phyloP scores from a whole-genome alignment of 2,888 invertebrate species.

The Tinea semifulvella region DNA sequence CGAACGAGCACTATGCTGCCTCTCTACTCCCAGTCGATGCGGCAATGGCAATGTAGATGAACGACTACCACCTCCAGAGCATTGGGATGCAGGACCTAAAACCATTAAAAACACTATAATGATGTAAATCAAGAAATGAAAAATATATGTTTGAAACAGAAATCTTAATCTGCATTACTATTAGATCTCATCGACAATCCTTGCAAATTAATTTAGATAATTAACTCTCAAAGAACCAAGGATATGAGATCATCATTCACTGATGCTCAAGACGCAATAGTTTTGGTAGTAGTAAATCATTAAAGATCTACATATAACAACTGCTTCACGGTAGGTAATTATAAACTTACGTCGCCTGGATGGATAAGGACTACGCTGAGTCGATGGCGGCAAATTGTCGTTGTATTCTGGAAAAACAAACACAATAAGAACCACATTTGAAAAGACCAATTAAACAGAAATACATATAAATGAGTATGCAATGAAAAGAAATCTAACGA shows the following conservation, averaged over 20 bases:
- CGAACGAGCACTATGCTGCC: conserved; percentile 68
- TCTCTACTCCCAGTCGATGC: conserved; percentile 73
- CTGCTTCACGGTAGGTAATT: too few relatives aligned
- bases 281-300: too few relatives aligned
- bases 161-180: too few relatives aligned
- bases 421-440: conserved; percentile 21
- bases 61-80: conserved; percentile 73
- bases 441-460: conserved; percentile 2
- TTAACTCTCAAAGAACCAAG: too few relatives aligned
- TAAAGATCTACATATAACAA: too few relatives aligned
- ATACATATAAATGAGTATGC: conserved; percentile 10
- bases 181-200: too few relatives aligned
- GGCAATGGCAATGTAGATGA: conserved; percentile 85
- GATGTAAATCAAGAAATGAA: not conserved
- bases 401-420: conserved; percentile 82
- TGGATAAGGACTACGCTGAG: conserved; percentile 86
- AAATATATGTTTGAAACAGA: too few relatives aligned
- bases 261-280: too few relatives aligned
- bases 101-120: not conserved
- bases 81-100: conserved; percentile 67
- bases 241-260: too few relatives aligned
- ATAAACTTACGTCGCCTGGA: conserved; percentile 81
- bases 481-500: conserved; percentile 10
- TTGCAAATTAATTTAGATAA: too few relatives aligned
- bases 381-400: conserved; percentile 85